Percentiles rank a stretch among this genome's conserved stretches.
These are phyloP conservation scores for Orthosia gothica DNA, from an alignment of 2,888 invertebrate genomes.

Conservation along the genomic window DNA sequence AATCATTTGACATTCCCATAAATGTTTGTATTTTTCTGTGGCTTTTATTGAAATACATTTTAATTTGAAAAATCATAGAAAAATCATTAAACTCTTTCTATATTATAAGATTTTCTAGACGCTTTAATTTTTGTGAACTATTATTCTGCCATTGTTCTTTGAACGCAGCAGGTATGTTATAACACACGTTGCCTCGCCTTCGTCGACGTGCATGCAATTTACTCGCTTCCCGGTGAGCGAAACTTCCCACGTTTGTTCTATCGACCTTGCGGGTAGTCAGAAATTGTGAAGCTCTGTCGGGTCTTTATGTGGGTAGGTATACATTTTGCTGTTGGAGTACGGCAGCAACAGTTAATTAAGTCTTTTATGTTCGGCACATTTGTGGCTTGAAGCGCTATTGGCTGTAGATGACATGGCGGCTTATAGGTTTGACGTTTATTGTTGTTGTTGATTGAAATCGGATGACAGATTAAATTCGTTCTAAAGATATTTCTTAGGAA, in stretches of 20 bases:
- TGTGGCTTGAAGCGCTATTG: conserved; percentile 13
- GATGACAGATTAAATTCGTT: neutral
- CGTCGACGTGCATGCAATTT: conserved; percentile 57
- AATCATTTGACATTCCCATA: too few species aligned
- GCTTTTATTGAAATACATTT: too few species aligned
- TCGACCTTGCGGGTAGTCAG: conserved; percentile 40
- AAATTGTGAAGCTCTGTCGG: conserved; percentile 40
- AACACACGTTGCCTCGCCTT: conserved; percentile 17
- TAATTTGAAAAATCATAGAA: too few species aligned
- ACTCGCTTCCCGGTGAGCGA: conserved; percentile 38
- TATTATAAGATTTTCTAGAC: too few species aligned
- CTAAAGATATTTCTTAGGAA: neutral
- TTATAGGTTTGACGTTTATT: conserved; percentile 23
- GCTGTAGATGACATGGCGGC: conserved; percentile 1
- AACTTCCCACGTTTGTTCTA: conserved; percentile 50
- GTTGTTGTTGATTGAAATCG: conserved; percentile 19
- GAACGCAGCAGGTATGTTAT: conserved; percentile 49
- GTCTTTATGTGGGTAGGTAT: conserved; percentile 14
- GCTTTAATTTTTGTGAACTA: too few species aligned
- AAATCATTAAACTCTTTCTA: too few species aligned
- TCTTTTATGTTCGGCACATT: conserved; percentile 31
- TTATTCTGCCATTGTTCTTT: too few species aligned
- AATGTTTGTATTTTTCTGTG: too few species aligned
- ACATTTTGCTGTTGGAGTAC: conserved; percentile 5
- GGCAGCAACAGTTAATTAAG: conserved; percentile 45